Conservation (phyloP, 2,113 vertebrate genomes). For the Psittacus erithacus region DNA sequence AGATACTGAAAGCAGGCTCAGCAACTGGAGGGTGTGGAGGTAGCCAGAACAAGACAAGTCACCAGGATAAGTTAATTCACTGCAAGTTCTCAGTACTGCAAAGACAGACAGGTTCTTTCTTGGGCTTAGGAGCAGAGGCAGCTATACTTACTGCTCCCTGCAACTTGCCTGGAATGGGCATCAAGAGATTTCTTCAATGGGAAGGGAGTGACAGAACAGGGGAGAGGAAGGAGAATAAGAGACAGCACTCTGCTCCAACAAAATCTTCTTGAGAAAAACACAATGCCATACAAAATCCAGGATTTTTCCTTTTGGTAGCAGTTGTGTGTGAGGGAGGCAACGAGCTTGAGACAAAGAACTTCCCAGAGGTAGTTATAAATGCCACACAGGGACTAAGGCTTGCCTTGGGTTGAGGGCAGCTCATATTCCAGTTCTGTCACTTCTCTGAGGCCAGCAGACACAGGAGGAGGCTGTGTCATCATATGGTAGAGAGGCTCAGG, state of each 20-base stretch:
- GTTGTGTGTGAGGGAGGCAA: neutral
- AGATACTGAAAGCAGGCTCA: neutral
- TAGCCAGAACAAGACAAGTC: neutral
- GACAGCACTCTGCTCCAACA: neutral
- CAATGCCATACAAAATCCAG: neutral
- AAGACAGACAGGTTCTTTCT: neutral
- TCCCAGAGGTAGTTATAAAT: slow-evolving; percentile 59
- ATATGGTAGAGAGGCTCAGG: neutral
- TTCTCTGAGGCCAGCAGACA: neutral
- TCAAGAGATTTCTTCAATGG: neutral
- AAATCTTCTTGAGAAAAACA: neutral
- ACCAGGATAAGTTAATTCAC: neutral
- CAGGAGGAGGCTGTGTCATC: neutral
- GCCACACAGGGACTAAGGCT: neutral
- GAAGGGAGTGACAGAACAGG: neutral
- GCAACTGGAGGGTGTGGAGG: neutral
- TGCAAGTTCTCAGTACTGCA: neutral
- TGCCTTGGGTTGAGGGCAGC: neutral
- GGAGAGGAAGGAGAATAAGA: neutral
- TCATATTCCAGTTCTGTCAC: neutral
- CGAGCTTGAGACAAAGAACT: neutral
- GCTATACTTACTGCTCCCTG: neutral
- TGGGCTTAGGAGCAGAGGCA: neutral
- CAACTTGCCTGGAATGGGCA: neutral
- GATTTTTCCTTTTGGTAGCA: neutral